A percentile compares a stretch with the other conserved stretches of the same genome.
Conservation (phyloP, 2,797 vertebrate species). For the Melanogrammus aeglefinus region DNA sequence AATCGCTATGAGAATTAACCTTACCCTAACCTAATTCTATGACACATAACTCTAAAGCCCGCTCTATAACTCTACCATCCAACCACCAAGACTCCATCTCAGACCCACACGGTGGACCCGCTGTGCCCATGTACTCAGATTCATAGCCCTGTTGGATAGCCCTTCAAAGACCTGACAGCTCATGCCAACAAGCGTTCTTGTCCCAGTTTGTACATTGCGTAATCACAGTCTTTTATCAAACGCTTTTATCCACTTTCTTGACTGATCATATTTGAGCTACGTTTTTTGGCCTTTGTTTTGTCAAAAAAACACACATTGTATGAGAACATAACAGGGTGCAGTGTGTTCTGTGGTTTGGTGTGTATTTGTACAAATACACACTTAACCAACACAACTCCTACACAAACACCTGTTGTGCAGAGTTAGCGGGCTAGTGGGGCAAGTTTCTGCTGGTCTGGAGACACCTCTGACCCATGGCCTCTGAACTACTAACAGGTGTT, state of each 20-base stretch:
- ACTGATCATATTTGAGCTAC: not conserved
- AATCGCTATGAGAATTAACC: no score
- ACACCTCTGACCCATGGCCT: conserved; percentile 41
- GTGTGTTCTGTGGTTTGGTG: no score
- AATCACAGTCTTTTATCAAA: not conserved
- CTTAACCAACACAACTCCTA: no score
- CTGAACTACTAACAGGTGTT: conserved; percentile 40
- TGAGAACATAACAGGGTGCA: not conserved
- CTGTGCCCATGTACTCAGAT: not conserved
- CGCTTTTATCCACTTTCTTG: not conserved
- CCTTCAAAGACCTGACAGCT: not conserved
- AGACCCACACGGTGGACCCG: not conserved
- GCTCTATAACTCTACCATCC: not conserved
- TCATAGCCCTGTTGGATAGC: not conserved
- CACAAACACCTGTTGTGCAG: no score
- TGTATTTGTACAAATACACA: no score
- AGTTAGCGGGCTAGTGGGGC: not conserved
- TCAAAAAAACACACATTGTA: not conserved
- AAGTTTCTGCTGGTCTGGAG: conserved; percentile 7
- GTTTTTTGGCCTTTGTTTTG: not conserved
- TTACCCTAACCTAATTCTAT: no score
- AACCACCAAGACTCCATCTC: not conserved
- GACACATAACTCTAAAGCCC: not conserved
- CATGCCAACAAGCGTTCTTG: not conserved
- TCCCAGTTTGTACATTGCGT: not conserved